Base-by-base conservation (phyloP, 2,113 vertebrate species). In the Corythaeola cristata region DNA sequence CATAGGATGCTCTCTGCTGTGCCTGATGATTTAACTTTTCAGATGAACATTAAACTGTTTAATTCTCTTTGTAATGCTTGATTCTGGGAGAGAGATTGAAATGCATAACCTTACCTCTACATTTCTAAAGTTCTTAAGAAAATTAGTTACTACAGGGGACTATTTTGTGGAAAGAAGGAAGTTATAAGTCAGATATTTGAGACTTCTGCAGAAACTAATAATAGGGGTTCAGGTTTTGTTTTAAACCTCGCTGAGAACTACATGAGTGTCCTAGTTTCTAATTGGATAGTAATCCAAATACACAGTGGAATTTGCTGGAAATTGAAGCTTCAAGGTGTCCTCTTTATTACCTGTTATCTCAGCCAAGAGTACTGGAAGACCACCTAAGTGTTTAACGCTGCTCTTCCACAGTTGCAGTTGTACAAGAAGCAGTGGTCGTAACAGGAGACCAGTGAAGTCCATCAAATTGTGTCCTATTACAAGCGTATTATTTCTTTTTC, bases 281-380 rank as follows among this genome's bases (percentile, higher is more conserved):
- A 97, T 94, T 90, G 85, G 81, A 92, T 90, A 97, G 92, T 93
- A 79, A 96, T 97, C 92, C 94, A 94, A 88, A 92, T 85, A 95
- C 93, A 95, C 93, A 88, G 86, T 91, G 93, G 95, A 96, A 91
- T 95, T 94, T 89, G 87, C 78, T 94, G 94, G 84, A 95, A 96
- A 96, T 95, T 96, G 92, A 94, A 95, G 72, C 92, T 91, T 96
- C 93, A 96, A 75, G 89, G 94, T 96, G 96, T 92, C 96, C 77
- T 95, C 62, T 95, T 93, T 92, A 95, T 95, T 95, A 91, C 82
- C 80, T 89, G 62, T 91, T 95, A 92, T 89, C 91, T 94, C 83
- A 96, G 91, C 81, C 93, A 85, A 82, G 71, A 76, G 41, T 41
- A 49, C 64, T 66, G 77, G 91, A 95, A 91, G 95, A 93, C 93